Percentiles rank a stretch among this genome's conserved stretches.
phyloP scores from a whole-genome alignment of 2,888 invertebrate species.

The Pediacus dermestoides region DNA sequence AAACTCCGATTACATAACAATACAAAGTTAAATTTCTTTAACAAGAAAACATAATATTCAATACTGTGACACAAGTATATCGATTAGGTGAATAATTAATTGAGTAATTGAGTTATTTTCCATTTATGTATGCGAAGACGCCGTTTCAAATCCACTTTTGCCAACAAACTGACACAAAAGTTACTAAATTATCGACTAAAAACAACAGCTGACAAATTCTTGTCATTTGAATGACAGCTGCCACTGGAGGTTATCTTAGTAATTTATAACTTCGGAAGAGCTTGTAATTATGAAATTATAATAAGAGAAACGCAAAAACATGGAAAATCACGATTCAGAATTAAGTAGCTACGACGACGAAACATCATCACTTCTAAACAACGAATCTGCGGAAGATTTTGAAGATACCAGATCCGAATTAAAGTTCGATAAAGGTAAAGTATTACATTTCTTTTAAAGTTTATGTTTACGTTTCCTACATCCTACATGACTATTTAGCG shows the following conservation, averaged over 20 bases:
- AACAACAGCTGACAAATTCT: conserved; percentile 1
- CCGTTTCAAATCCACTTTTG: too few species aligned
- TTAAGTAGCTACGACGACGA: conserved; percentile 39
- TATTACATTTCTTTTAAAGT: not conserved
- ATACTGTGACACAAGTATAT: too few species aligned
- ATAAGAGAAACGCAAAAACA: conserved; percentile 16
- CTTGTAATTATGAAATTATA: not conserved
- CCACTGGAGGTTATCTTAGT: not conserved
- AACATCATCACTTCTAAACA: conserved; percentile 32
- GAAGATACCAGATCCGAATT: conserved; percentile 54
- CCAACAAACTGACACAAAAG: too few species aligned
- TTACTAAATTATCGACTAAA: conserved; percentile 1
- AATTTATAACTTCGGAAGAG: not conserved
- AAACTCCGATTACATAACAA: too few species aligned
- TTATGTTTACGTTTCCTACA: conserved; percentile 2
- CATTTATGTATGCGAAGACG: too few species aligned
- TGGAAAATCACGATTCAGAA: conserved; percentile 39
- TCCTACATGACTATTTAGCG: conserved; percentile 41
- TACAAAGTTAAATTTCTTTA: too few species aligned
- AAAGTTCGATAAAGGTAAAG: conserved; percentile 66
- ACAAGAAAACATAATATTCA: too few species aligned
- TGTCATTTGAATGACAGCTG: not conserved
- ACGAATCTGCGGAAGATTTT: conserved; percentile 26
- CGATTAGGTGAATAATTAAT: too few species aligned
- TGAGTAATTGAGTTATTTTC: too few species aligned